These are phyloP conservation scores for Umimayanthus chanpuru DNA, from an alignment of 92 coral and sea anemone species.

Conservation along the genomic window DNA sequence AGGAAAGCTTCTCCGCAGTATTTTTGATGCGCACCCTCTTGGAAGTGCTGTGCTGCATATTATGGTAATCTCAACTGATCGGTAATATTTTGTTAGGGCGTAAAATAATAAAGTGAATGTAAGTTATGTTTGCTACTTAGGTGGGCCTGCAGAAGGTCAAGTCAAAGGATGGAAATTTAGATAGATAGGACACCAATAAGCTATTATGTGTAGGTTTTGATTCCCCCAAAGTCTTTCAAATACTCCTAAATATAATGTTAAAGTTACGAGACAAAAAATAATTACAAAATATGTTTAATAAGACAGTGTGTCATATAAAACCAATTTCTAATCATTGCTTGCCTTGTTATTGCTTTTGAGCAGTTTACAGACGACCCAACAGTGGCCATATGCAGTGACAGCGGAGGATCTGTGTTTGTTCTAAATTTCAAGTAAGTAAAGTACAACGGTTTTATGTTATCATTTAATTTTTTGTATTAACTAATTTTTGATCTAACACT, in stretches of 20 bases:
- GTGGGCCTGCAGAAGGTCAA: too few relatives aligned
- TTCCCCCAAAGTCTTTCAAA: too few relatives aligned
- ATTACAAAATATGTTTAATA: too few relatives aligned
- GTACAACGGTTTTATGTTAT: neutral
- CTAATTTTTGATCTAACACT: neutral
- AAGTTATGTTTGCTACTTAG: too few relatives aligned
- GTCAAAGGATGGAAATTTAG: too few relatives aligned
- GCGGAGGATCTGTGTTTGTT: conserved; percentile 97
- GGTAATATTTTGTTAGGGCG: neutral
- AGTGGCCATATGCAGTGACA: conserved; percentile 94
- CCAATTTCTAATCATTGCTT: neutral
- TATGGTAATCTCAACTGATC: conserved; percentile 53
- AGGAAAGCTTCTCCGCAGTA: conserved; percentile 84
- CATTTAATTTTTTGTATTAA: too few relatives aligned
- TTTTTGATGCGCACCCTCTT: conserved; percentile 94
- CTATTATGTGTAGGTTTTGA: too few relatives aligned
- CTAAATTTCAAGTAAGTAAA: conserved; percentile 90
- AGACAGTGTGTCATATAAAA: neutral
- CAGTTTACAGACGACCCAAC: conserved; percentile 97
- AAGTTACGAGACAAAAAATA: too few relatives aligned
- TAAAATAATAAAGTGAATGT: too few relatives aligned
- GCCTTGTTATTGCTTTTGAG: neutral
- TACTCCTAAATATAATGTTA: too few relatives aligned
- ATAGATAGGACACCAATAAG: too few relatives aligned
- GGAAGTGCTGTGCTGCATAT: conserved; percentile 97